Conservation (phyloP, 2,888 invertebrate genomes). For the Gonocerus acuteangulatus region DNA sequence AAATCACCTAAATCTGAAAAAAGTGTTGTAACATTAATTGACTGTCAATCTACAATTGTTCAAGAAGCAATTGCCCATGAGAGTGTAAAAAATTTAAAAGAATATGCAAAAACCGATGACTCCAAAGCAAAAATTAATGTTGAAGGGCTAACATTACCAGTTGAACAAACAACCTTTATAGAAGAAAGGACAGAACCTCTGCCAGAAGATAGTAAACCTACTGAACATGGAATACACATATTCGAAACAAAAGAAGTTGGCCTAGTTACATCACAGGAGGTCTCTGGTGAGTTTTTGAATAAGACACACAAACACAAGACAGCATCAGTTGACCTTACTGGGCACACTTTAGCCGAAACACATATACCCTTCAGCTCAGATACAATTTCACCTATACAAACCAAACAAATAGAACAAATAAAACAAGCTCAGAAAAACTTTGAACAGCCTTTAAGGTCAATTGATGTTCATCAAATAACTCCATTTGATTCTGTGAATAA, state of each 20-base stretch:
- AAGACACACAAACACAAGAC: not conserved
- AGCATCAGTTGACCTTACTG: constrained; percentile 25
- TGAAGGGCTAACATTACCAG: constrained; percentile 25
- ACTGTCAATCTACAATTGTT: constrained; percentile 21
- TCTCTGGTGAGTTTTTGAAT: constrained; percentile 21
- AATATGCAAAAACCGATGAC: not conserved
- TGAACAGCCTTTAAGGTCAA: constrained; percentile 16
- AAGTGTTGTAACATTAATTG: constrained; percentile 10
- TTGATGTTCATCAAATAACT: constrained; percentile 21
- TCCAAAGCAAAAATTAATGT: constrained; percentile 24
- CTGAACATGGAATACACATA: not conserved
- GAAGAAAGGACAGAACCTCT: constrained; percentile 13
- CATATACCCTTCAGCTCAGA: constrained; percentile 17
- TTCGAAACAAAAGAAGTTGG: constrained; percentile 4
- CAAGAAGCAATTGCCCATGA: constrained; percentile 20
- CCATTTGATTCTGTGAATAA: constrained; percentile 21
- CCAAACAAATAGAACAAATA: constrained; percentile 2
- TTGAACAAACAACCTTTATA: constrained; percentile 15
- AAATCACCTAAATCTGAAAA: not conserved
- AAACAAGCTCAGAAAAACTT: constrained; percentile 3
- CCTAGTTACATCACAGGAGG: constrained; percentile 15
- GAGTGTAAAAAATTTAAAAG: not conserved
- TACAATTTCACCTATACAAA: not conserved
- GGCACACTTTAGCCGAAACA: constrained; percentile 21
- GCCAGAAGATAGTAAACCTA: not conserved